These are phyloP conservation scores for Wasmannia auropunctata DNA, from an alignment of 1,140 invertebrate species.

Conservation along the genomic window DNA sequence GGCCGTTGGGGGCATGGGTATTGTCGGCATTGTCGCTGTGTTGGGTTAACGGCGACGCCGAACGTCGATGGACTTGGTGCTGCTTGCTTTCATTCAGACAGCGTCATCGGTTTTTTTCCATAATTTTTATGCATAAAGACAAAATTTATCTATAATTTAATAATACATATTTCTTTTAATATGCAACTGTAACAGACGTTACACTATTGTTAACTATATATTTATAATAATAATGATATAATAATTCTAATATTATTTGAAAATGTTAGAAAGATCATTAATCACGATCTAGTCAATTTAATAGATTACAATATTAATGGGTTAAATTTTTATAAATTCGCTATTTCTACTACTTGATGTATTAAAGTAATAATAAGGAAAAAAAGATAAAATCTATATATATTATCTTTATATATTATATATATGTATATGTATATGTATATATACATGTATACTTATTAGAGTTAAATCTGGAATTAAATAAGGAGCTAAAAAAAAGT, in stretches of 20 bases:
- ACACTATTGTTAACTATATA: not conserved
- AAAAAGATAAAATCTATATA: too few relatives aligned
- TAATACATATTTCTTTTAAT: not conserved
- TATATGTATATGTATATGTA: too few relatives aligned
- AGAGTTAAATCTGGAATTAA: too few relatives aligned
- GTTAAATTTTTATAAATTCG: not conserved
- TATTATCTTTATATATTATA: too few relatives aligned
- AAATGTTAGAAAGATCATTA: not conserved
- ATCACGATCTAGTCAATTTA: not conserved
- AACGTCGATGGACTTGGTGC: not conserved
- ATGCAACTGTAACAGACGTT: too few relatives aligned
- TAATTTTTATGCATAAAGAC: not conserved
- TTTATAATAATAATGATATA: not conserved
- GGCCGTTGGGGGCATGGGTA: too few relatives aligned
- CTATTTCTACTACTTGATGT: not conserved
- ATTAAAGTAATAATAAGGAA: not conserved
- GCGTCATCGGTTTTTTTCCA: not conserved
- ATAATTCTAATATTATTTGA: not conserved
- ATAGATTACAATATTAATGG: not conserved
- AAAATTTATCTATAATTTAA: not conserved
- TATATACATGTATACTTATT: too few relatives aligned
- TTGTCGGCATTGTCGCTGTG: too few relatives aligned
- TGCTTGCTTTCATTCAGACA: not conserved
- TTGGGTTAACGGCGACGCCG: not conserved
- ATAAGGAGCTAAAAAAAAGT: too few relatives aligned